Base-by-base conservation (phyloP, 2,113 vertebrate genomes). In the Notothenia coriiceps region DNA sequence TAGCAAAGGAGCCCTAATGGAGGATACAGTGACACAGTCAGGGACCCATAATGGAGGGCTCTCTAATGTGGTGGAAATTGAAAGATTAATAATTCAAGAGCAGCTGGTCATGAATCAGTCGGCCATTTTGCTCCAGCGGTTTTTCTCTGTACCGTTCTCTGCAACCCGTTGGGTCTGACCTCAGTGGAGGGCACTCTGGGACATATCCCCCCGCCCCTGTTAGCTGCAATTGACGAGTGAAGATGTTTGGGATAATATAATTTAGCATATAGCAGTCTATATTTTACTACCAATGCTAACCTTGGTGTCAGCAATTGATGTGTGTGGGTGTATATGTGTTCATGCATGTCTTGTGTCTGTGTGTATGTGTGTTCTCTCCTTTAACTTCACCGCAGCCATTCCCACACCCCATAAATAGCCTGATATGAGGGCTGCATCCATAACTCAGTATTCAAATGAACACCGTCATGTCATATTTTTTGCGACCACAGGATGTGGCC, bases 71-170 rank as follows among this genome's bases (percentile, higher is more conserved):
- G 91, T 93, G 94, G 94, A 97, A 97, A 98, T 98, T 96, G 97
- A 95, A 94, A 87, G 94, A 97, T 99, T 96, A 98, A 99, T 99
- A 97, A 98, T 99, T 98, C 96, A 99, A 94, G 94, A 95, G 94
- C 87, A 94, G 92, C 89, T 93, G 91, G 93, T 95, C 94, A 95
- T 97, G 96, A 97, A 97, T 98, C 97, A 97, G 93, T 91, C 90
- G 79, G 85, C 91, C 86, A 91, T 91, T 93, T 92, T 91, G 84
- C 92, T 82, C 81, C 83, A 61, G 77, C 33, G 44, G 68, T 89
- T 94, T 93, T 86, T 88, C 72, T 83, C 89, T 86, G 89, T 74
- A 70, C 80, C 44, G 82, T 82, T 83, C 69, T 71, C 70, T 82
- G 79, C 74, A 81, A 70, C 83, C 84, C 74, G 57, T 72, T 55